phyloP scores from a whole-genome alignment of 2,797 vertebrate species.

The Gymnocypris eckloni region DNA sequence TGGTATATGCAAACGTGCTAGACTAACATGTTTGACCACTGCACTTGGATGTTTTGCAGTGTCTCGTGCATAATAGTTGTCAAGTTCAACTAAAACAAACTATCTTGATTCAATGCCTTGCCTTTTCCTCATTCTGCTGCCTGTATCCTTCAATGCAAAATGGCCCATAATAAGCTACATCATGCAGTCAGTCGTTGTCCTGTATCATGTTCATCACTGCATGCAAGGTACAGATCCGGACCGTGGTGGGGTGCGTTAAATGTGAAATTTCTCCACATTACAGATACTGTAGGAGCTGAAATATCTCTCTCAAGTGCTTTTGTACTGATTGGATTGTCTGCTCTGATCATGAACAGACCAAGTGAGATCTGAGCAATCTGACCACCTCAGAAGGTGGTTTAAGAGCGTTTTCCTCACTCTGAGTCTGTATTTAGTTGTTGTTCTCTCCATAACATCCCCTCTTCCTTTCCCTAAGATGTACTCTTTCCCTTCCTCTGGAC shows the following conservation, averaged over 20 bases:
- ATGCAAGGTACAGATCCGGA: not conserved
- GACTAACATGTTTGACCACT: too few species aligned
- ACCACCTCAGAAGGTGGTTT: not conserved
- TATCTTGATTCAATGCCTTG: not conserved
- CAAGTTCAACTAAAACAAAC: too few species aligned
- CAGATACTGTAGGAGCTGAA: not conserved
- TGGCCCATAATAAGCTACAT: not conserved
- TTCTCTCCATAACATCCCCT: not conserved
- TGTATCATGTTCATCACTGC: not conserved
- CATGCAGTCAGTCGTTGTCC: not conserved
- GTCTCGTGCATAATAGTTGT: not conserved
- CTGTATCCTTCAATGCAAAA: not conserved
- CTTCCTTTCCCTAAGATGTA: not conserved
- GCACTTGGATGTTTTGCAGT: not conserved
- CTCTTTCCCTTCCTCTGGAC: not conserved
- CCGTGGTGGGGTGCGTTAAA: not conserved
- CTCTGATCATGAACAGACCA: not conserved
- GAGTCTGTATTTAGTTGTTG: not conserved
- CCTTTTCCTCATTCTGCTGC: not conserved
- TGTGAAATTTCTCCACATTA: not conserved
- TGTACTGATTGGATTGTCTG: not conserved
- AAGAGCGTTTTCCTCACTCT: conserved; percentile 10
- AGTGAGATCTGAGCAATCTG: conserved; percentile 7
- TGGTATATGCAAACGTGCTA: not conserved
- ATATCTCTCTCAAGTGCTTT: not conserved